phyloP scores from a whole-genome alignment of 2,888 invertebrate species.

The Dicroscelio sp. region DNA sequence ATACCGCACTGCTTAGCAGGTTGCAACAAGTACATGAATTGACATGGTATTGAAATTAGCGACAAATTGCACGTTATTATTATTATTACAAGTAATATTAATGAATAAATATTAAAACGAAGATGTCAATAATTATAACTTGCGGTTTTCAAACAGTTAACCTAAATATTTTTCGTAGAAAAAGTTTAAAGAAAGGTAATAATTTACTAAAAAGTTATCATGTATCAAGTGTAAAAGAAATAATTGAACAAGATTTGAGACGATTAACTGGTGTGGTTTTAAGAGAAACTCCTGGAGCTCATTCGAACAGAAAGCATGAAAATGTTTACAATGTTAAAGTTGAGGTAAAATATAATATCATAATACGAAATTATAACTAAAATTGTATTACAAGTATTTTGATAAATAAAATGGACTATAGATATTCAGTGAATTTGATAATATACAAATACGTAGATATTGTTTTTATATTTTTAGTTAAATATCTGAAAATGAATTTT shows the following conservation, averaged over 20 bases:
- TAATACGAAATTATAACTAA: too few species aligned
- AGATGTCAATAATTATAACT: too few species aligned
- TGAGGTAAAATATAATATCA: slow-evolving; percentile 11
- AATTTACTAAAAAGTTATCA: slow-evolving; percentile 22
- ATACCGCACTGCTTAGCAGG: too few species aligned
- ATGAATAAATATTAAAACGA: too few species aligned
- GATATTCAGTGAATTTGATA: too few species aligned
- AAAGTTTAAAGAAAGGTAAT: slow-evolving; percentile 29
- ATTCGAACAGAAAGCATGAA: neutral
- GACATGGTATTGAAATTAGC: too few species aligned
- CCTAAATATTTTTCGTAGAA: slow-evolving; percentile 4
- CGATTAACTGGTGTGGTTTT: slow-evolving; percentile 25
- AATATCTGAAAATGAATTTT: neutral
- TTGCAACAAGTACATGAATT: too few species aligned
- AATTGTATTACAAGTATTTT: too few species aligned
- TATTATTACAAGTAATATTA: too few species aligned
- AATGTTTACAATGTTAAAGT: neutral
- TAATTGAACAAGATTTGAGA: neutral
- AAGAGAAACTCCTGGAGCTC: slow-evolving; percentile 17
- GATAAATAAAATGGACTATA: too few species aligned
- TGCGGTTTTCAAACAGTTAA: slow-evolving; percentile 20
- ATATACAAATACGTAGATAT: neutral
- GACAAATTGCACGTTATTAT: too few species aligned
- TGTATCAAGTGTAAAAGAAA: slow-evolving; percentile 5
- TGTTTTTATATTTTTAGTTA: neutral